Conservation (phyloP, 1,140 invertebrate species). For the Drosophila repleta region DNA sequence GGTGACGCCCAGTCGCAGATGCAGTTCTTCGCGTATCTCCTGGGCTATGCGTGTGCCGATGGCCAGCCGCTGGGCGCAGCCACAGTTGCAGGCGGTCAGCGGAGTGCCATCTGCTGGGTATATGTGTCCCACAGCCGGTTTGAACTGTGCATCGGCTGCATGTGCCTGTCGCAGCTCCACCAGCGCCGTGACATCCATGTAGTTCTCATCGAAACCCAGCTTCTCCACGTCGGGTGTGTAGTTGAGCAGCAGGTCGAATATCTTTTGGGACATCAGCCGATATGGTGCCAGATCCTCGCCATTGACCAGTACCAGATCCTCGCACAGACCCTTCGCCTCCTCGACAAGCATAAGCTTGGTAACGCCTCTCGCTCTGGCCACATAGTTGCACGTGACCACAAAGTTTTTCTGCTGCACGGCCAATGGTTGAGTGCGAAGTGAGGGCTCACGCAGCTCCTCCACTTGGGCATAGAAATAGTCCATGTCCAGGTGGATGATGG, state of each 20-base stretch:
- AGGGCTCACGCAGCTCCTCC: slow-evolving; percentile 89
- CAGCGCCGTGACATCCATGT: slow-evolving; percentile 89
- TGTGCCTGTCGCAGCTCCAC: slow-evolving; percentile 85
- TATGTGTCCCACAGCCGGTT: slow-evolving; percentile 85
- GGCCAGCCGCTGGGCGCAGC: slow-evolving; percentile 87
- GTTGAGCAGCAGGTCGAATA: slow-evolving; percentile 87
- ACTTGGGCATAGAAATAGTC: slow-evolving; percentile 94
- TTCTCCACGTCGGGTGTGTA: slow-evolving; percentile 90
- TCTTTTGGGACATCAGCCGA: slow-evolving; percentile 88
- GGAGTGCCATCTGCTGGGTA: slow-evolving; percentile 84
- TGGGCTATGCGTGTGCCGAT: slow-evolving; percentile 88
- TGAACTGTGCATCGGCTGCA: slow-evolving; percentile 59
- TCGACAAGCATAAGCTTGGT: slow-evolving; percentile 89
- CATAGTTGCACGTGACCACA: slow-evolving; percentile 92
- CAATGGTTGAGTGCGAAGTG: slow-evolving; percentile 87
- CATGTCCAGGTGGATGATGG: slow-evolving; percentile 90
- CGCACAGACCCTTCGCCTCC: slow-evolving; percentile 88
- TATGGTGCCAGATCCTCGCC: slow-evolving; percentile 91
- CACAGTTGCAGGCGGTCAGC: slow-evolving; percentile 87
- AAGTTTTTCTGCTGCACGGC: slow-evolving; percentile 92
- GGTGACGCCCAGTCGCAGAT: slow-evolving; percentile 88
- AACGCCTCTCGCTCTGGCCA: slow-evolving; percentile 89
- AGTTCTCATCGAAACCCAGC: slow-evolving; percentile 92
- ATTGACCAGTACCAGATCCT: slow-evolving; percentile 88
- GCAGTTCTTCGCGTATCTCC: slow-evolving; percentile 88